These are phyloP conservation scores for Dromococcyx pavoninus DNA, from an alignment of 2,797 vertebrate genomes.

Conservation along the genomic window DNA sequence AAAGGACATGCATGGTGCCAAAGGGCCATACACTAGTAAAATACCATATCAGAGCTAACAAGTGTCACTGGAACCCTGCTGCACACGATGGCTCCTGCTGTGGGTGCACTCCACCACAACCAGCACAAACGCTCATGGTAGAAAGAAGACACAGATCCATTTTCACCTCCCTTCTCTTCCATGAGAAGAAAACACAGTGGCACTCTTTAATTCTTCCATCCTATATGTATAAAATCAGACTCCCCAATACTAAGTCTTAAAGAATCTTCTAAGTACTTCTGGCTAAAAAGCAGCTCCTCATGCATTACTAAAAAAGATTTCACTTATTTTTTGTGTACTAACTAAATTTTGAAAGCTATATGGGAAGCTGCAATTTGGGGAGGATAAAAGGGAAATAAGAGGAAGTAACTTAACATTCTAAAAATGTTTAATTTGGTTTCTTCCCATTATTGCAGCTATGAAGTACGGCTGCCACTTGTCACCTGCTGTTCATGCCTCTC, in stretches of 20 bases:
- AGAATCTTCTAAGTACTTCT: not conserved
- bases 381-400: not conserved
- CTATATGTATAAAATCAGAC: not conserved
- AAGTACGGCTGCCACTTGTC: not conserved
- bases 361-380: not conserved
- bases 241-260: not conserved
- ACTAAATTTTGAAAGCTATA: not conserved
- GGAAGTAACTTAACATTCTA: not conserved
- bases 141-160: not conserved
- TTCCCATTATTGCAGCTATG: not conserved
- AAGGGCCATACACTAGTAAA: not conserved
- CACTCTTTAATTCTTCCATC: not conserved
- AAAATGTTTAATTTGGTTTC: not conserved
- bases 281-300: not conserved
- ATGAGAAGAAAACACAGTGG: not conserved
- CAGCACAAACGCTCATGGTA: not conserved
- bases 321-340: not conserved
- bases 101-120: not conserved
- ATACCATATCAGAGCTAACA: not conserved
- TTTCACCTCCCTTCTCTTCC: not conserved
- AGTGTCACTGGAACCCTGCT: not conserved
- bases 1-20: not conserved
- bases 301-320: not conserved
- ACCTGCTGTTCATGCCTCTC: not conserved
- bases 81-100: not conserved